A percentile compares a stretch with the other conserved stretches of the same genome.
Evolutionary conservation across 2,888 invertebrate species (phyloP).

Genomic region (Trachelus tabidus): DNA sequence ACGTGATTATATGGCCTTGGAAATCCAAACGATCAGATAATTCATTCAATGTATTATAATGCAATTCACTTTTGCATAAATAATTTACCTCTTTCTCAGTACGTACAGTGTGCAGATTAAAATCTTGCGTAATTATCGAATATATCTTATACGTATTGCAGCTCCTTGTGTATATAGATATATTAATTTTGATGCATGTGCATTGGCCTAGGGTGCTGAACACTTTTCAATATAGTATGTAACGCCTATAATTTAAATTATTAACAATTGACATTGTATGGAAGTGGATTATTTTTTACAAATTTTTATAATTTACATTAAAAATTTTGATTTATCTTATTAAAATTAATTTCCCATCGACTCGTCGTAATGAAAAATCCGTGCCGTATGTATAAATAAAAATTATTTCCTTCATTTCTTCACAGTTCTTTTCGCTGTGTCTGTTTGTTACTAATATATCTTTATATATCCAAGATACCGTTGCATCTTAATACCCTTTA

Average conservation of each 20-base stretch:
- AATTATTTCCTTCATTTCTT: not conserved
- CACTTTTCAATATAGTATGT: not conserved
- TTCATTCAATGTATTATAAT: not conserved
- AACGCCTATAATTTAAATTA: not conserved
- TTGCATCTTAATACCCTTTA: slow-evolving; percentile 25
- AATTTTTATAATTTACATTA: not conserved
- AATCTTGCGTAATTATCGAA: too few relatives aligned
- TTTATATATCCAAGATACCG: slow-evolving; percentile 1
- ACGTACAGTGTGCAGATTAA: too few relatives aligned
- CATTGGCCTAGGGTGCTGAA: not conserved
- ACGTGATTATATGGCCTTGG: not conserved
- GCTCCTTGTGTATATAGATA: too few relatives aligned
- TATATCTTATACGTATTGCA: too few relatives aligned
- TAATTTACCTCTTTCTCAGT: not conserved
- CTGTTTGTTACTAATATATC: not conserved
- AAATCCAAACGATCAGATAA: not conserved
- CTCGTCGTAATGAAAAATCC: not conserved
- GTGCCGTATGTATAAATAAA: not conserved
- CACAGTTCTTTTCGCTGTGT: not conserved
- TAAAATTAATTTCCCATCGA: not conserved
- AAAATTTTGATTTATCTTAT: not conserved
- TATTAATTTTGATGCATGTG: not conserved
- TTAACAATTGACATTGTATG: not conserved
- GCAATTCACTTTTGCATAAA: not conserved
- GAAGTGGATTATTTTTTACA: not conserved